Conservation (phyloP, 1,140 invertebrate species). For the Apis mellifera region Amel_HAv3.1 CM009941.2:12643001-12643500, state of each 20-base stretch:
- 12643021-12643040: constrained; percentile 69
- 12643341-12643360: constrained; percentile 85
- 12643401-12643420: not conserved
- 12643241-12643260: constrained; percentile 87
- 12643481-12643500: no score
- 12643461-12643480: no score
- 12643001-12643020: constrained; percentile 67
- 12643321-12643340: constrained; percentile 86
- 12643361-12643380: constrained; percentile 78
- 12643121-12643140: constrained; percentile 79
- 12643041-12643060: constrained; percentile 67
- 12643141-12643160: not conserved
- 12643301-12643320: constrained; percentile 83
- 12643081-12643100: constrained; percentile 75
- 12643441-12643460: not conserved
- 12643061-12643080: constrained; percentile 78
- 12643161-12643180: no score
- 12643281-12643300: constrained; percentile 93
- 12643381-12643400: constrained; percentile 67
- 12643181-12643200: no score
- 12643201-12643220: not conserved
- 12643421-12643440: no score
- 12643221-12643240: no score
- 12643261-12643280: constrained; percentile 94
- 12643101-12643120: constrained; percentile 76